A percentile compares a stretch with the other conserved stretches of the same genome.
phyloP scores from a whole-genome alignment of 1,140 invertebrate genomes.

The Dermatophagoides farinae region DNA sequence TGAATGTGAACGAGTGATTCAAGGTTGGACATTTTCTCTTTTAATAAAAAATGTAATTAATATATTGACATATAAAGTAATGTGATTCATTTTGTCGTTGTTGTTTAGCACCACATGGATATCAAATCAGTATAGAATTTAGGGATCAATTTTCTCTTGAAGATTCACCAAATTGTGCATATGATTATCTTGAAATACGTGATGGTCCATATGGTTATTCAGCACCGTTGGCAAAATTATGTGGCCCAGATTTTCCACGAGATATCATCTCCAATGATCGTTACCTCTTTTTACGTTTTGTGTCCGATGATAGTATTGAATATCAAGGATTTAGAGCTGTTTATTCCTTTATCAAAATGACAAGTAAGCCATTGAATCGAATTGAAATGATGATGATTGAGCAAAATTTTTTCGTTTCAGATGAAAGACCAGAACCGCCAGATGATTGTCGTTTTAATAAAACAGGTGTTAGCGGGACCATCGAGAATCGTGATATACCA shows the following conservation, averaged over 20 bases:
- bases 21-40: conserved; percentile 34
- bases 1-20: conserved; percentile 43
- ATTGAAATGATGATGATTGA: too few relatives aligned
- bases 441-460: conserved; percentile 9
- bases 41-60: too few relatives aligned
- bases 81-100: too few relatives aligned
- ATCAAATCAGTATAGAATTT: conserved; percentile 56
- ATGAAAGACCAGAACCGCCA: conserved; percentile 6
- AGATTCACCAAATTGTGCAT: conserved; percentile 45
- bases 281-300: conserved; percentile 61
- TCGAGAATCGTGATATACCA: conserved; percentile 5
- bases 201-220: conserved; percentile 69
- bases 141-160: conserved; percentile 58
- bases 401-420: too few relatives aligned
- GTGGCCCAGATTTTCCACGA: conserved; percentile 52
- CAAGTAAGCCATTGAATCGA: conserved; percentile 22
- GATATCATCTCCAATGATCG: conserved; percentile 49
- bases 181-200: conserved; percentile 54
- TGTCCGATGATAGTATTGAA: conserved; percentile 61
- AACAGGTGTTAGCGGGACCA: conserved; percentile 7
- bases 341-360: conserved; percentile 37
- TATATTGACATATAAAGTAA: too few relatives aligned
- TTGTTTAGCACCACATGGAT: conserved; percentile 43
- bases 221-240: conserved; percentile 41
- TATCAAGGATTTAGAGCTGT: conserved; percentile 59